Conservation (phyloP, 2,888 invertebrate genomes). For the Incurvaria masculella region DNA sequence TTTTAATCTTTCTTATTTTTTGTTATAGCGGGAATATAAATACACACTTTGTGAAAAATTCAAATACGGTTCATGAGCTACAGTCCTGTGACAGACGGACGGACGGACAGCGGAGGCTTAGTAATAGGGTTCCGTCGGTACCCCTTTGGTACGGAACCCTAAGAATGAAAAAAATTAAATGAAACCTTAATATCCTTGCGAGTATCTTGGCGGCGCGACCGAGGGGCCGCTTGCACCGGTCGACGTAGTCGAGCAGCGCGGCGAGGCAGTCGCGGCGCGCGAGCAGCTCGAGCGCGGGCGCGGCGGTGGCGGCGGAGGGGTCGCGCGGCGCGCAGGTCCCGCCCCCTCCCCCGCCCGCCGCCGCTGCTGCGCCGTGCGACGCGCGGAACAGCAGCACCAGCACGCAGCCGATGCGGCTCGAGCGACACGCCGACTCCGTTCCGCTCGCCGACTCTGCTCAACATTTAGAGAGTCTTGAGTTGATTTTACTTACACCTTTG, state of each 20-base stretch:
- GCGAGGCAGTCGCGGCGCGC: conserved; percentile 37
- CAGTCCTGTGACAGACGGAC: no score
- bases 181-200: conserved; percentile 50
- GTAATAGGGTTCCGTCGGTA: no score
- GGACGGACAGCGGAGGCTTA: no score
- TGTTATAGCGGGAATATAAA: no score
- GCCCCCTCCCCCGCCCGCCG: no score
- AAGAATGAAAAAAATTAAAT: conserved; percentile 7
- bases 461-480: no score
- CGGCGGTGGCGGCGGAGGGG: conserved; percentile 25
- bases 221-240: conserved; percentile 40
- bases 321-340: conserved; percentile 26
- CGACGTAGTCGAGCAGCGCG: conserved; percentile 45
- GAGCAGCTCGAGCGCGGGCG: conserved; percentile 33
- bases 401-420: conserved; percentile 40
- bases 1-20: no score
- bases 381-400: conserved; percentile 39
- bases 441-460: conserved; percentile 25
- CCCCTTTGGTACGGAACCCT: no score
- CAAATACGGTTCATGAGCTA: no score
- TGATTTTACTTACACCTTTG: no score
- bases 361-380: conserved; percentile 40
- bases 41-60: no score
- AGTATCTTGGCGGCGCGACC: conserved; percentile 52
- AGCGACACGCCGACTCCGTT: conserved; percentile 24